These are phyloP conservation scores for Plagodis dolabraria DNA, from an alignment of 2,888 invertebrate genomes.

Conservation along the genomic window DNA sequence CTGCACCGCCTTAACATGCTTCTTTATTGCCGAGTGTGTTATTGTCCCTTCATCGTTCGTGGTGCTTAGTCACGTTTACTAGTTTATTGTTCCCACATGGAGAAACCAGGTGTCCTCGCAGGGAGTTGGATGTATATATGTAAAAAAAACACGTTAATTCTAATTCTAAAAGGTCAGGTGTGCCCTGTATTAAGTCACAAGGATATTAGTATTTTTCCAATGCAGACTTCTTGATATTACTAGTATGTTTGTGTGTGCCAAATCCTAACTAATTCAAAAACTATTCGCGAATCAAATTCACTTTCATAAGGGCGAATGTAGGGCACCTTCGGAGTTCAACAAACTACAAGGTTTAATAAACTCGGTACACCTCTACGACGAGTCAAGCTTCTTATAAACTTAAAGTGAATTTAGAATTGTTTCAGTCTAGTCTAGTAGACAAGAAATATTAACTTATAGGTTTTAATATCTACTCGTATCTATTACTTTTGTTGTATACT, in stretches of 20 bases:
- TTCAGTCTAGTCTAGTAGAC: not conserved
- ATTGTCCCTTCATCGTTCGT: not conserved
- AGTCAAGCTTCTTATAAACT: conserved; percentile 26
- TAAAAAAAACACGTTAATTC: no score
- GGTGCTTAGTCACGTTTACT: not conserved
- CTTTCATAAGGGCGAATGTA: conserved; percentile 35
- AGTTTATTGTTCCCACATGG: not conserved
- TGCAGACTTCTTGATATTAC: no score
- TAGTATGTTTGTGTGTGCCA: no score
- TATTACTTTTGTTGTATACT: no score
- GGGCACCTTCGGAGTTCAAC: conserved; percentile 38
- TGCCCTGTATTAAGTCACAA: no score
- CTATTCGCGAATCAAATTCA: conserved; percentile 21
- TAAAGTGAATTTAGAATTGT: not conserved
- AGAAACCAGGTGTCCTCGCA: not conserved
- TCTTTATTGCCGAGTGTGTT: conserved; percentile 20
- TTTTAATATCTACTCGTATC: no score
- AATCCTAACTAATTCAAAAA: conserved; percentile 1
- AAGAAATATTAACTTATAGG: no score
- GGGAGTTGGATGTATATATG: no score
- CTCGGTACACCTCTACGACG: conserved; percentile 20
- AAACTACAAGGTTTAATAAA: conserved; percentile 32
- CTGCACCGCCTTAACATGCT: conserved; percentile 48
- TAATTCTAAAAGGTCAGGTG: no score
- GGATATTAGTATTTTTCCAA: no score